Base-by-base conservation (phyloP, 1,140 invertebrate species). In the Diuraphis noxia region DNA sequence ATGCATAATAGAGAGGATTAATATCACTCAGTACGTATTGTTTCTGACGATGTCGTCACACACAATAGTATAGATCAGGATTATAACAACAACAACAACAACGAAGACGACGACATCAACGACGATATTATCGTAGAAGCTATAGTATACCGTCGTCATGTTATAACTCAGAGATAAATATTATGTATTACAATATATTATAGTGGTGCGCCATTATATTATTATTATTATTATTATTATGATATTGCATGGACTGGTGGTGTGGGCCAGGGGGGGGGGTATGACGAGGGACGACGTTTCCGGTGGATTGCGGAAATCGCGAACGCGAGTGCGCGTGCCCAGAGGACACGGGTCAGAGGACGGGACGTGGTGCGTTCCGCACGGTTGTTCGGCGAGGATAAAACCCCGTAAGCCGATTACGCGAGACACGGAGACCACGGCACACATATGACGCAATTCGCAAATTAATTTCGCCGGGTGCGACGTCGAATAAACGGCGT, bases 321-420 rank as follows among this genome's bases (percentile, higher is more conserved):
- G 4, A 30, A 6, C 36, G 34, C 10, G 81, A 10, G 38, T 25
- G 38, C 25, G 25, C 30, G 41, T 21, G 40, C 30, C 30, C 30
- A n/a, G 41, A 13, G 81, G 25, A 30, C 25, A 30, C 5, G 40
- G 38, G 81, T 30, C 40, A n/a, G 41, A n/a, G 25, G 17, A 41
- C 40, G 40, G 13, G 56, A n/a, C 30, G 56, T 17, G 43, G 43
- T 7, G 82, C 56, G 25, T 46, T 13, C 41, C 82, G 25, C 40
- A 41, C 82, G 40, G 40, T 84, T 34, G 84, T 85, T 49, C 34
- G 2, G 41, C 41, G 82, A 19, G 43, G 84, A 85, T 85, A 8
- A 85, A 49, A 85, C 41, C 84, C 6, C n/a, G n/a, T 85, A 85
- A 85, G 43, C 84, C 43, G 84, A 46, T 85, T 85, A 85, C 30